Base-by-base conservation (phyloP, 2,797 vertebrate genomes). In the Girardinus metallicus region DNA sequence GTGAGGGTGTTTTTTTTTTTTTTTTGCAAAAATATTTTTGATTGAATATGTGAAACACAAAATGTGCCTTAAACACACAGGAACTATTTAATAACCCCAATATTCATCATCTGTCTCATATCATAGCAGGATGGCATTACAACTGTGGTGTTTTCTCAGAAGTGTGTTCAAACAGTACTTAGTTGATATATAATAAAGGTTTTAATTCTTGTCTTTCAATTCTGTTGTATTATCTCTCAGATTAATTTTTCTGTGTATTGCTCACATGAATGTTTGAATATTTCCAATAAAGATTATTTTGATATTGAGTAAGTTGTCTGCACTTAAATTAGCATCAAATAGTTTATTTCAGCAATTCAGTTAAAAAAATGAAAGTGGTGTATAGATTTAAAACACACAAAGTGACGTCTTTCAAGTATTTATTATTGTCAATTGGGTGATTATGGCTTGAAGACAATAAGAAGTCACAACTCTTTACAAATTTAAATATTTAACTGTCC, bases 221-320 rank as follows among this genome's bases (percentile, higher is more conserved):
- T 34, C 55, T 81, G 31, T 72, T 73, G 21, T 70, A 3, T 75
- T 57, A 31, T 74, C 23, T 29, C 5, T 71, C 43, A 64, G 21
- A 13, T 68, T 0, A n/a, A 13, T 44, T 78, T 80, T n/a, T 36
- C 13, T 23, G 53, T 71, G 23, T 36, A 5, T 73, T 55, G 77
- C 46, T 23, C 34, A 39, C 41, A 39, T 23, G 36, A 55, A 29
- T 71, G 41, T n/a, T 15, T 85, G 53, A 74, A 68, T 80, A 82
- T 88, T 87, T 86, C 85, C 79, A 95, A 92, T 94, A 94, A 93
- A 94, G 47, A 51, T 83, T 89, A 88, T 93, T 94, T 94, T 94
- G 78, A 76, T 91, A 88, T 41, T 34, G n/a, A 44, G 47, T 51
- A 26, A 12, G 68, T 34, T 15, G 41, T 53, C 49, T 23, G 26